phyloP scores from a whole-genome alignment of 64 coral and sea anemone species.

The Stichodactyla helianthus region DNA sequence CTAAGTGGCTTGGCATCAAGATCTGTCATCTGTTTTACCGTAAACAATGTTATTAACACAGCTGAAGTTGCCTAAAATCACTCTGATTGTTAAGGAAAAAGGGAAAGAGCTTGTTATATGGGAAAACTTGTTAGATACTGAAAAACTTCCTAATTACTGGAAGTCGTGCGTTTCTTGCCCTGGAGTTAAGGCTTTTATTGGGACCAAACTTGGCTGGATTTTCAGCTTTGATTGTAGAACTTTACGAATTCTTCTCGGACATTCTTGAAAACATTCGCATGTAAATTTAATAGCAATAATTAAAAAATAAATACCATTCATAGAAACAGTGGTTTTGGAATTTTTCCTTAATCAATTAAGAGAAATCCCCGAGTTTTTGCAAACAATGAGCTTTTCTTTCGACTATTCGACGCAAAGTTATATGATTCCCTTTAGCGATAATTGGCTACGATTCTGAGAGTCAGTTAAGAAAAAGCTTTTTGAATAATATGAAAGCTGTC shows the following conservation, averaged over 20 bases:
- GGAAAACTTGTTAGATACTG: neutral
- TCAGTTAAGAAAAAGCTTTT: neutral
- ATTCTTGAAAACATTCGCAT: conserved; percentile 1
- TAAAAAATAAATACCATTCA: conserved; percentile 26
- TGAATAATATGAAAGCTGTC: conserved; percentile 1
- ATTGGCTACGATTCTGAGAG: neutral
- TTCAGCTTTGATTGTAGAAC: neutral
- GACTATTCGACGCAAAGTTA: neutral
- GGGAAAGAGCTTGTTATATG: no score
- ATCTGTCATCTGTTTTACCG: conserved; percentile 4
- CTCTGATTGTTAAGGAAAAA: conserved; percentile 12
- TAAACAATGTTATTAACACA: conserved; percentile 18
- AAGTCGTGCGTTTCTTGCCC: neutral
- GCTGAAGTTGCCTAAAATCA: conserved; percentile 9
- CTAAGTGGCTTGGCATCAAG: neutral
- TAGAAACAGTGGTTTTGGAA: conserved; percentile 23
- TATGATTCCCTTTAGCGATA: neutral
- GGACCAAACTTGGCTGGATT: neutral
- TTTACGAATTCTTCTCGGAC: neutral
- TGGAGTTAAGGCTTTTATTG: neutral
- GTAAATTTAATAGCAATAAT: conserved; percentile 23
- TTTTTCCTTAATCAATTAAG: conserved; percentile 14
- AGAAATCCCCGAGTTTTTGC: conserved; percentile 14
- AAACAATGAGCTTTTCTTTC: neutral
- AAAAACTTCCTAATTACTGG: neutral